Percentiles rank a stretch among this genome's conserved stretches.
Conservation (phyloP, 2,797 vertebrate genomes). For the Xiphophorus birchmanni region DNA sequence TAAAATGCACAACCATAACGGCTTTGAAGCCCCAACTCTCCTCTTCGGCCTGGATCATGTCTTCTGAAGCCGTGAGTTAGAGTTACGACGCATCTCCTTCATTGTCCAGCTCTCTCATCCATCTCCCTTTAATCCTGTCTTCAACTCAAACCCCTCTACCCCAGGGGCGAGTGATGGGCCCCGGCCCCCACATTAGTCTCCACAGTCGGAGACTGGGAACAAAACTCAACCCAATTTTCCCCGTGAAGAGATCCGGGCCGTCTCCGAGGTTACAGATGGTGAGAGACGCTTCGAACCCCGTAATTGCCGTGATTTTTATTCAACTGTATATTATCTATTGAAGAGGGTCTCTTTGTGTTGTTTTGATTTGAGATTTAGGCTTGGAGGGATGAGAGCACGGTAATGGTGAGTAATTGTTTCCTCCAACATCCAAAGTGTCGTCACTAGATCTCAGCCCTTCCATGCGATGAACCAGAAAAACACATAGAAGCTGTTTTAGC, state of each 20-base stretch:
- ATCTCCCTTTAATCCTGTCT: conserved; percentile 75
- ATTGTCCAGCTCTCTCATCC: conserved; percentile 72
- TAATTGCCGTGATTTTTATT: conserved; percentile 18
- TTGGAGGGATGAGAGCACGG: background rate
- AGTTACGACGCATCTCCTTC: conserved; percentile 72
- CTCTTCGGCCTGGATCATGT: conserved; percentile 57
- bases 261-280: conserved; percentile 40
- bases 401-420: conserved; percentile 27
- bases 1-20: conserved; percentile 54
- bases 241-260: conserved; percentile 46
- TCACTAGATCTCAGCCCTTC: conserved; percentile 17
- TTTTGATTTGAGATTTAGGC: conserved; percentile 17
- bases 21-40: conserved; percentile 29
- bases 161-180: conserved; percentile 54
- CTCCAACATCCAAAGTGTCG: conserved; percentile 30
- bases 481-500: conserved; percentile 7
- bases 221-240: conserved; percentile 39
- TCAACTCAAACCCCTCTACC: conserved; percentile 38
- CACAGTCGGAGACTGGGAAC: conserved; percentile 36
- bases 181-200: conserved; percentile 63
- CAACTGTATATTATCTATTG: conserved; percentile 9
- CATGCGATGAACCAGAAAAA: conserved; percentile 31
- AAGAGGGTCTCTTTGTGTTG: background rate
- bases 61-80: conserved; percentile 73
- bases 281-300: conserved; percentile 21